Evolutionary conservation across 1,140 invertebrate genomes (phyloP).

Genomic region (Drosophila subpulchrella): DNA sequence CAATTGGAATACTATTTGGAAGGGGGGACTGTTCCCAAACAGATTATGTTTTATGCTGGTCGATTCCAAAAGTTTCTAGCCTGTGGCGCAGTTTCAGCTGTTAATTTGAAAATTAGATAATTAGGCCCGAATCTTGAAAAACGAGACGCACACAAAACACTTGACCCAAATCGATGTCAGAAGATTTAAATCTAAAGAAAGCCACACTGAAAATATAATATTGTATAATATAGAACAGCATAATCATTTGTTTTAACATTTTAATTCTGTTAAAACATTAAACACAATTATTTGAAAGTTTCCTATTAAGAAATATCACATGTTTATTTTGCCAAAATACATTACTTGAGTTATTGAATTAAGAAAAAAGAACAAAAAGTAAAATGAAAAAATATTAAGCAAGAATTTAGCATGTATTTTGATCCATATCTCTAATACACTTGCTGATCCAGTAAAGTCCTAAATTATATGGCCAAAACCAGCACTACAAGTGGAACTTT

Average conservation of each 20-base stretch:
- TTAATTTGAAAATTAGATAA: conserved; percentile 77
- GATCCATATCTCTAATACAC: conserved; percentile 45
- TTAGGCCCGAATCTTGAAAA: conserved; percentile 55
- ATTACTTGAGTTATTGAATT: too few species aligned
- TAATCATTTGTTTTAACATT: not conserved
- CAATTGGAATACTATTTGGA: conserved; percentile 1
- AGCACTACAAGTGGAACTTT: conserved; percentile 73
- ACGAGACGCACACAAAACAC: conserved; percentile 46
- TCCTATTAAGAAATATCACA: too few species aligned
- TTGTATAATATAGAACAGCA: not conserved
- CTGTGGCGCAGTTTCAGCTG: conserved; percentile 62
- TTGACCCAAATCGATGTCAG: conserved; percentile 55
- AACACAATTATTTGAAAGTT: too few species aligned
- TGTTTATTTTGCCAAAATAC: too few species aligned
- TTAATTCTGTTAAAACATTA: too few species aligned
- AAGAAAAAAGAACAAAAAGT: too few species aligned
- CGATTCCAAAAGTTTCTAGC: conserved; percentile 12
- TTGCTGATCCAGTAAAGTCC: conserved; percentile 67
- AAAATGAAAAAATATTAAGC: too few species aligned
- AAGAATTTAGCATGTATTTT: conserved; percentile 8
- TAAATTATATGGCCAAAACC: conserved; percentile 62
- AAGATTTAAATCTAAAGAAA: not conserved
- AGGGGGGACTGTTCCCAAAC: conserved; percentile 5
- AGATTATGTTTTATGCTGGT: not conserved
- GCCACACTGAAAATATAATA: not conserved